Conservation (phyloP, 1,140 invertebrate genomes). For the Orchestia grillus region DNA sequence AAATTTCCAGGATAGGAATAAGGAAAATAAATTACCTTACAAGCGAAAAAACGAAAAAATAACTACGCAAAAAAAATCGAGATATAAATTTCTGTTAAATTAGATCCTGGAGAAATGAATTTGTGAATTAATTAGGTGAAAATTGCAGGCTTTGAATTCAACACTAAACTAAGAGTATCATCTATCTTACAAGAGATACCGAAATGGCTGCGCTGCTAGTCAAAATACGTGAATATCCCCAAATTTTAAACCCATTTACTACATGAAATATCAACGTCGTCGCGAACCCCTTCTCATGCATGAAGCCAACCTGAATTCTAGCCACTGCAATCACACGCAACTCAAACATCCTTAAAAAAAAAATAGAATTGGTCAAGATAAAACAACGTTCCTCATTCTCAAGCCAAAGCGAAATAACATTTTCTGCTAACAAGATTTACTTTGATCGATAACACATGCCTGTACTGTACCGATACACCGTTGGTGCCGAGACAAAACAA, state of each 20-base stretch:
- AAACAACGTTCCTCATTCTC: no score
- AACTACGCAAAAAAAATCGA: neutral
- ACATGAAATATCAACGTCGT: neutral
- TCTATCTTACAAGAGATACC: neutral
- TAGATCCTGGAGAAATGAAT: neutral
- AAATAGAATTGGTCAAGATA: no score
- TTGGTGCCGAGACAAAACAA: neutral
- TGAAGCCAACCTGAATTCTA: neutral
- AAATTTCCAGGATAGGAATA: no score
- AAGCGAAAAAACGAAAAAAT: no score
- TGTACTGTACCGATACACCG: neutral
- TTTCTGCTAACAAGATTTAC: neutral
- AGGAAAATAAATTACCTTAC: no score
- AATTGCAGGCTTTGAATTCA: neutral
- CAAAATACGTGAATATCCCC: neutral
- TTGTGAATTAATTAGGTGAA: neutral
- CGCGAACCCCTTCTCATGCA: neutral
- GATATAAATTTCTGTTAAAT: neutral
- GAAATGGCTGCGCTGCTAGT: neutral
- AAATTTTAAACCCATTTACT: neutral
- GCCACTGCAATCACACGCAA: neutral
- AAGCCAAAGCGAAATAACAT: neutral
- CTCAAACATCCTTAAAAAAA: neutral
- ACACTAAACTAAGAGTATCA: no score
- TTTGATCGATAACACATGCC: neutral